phyloP scores from a whole-genome alignment of 2,113 vertebrate genomes.

The Erythrocercus mccallii region DNA sequence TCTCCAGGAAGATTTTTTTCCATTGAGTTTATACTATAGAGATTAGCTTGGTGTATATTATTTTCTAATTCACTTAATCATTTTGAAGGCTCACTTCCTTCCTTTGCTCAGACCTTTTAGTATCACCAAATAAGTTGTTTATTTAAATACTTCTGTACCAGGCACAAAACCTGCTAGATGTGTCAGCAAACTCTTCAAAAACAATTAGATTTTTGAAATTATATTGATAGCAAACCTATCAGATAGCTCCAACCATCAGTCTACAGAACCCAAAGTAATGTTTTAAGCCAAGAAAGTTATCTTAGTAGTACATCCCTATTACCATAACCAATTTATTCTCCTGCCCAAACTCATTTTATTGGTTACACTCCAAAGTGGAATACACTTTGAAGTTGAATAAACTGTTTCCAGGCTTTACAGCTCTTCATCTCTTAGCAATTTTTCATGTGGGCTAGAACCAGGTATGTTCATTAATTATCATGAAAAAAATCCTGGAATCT shows the following conservation, averaged over 20 bases:
- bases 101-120: constrained; percentile 28
- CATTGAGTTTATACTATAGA: constrained; percentile 51
- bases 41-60: constrained; percentile 57
- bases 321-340: neutral
- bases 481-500: neutral
- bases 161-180: constrained; percentile 24
- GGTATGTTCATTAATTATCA: neutral
- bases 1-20: constrained; percentile 44
- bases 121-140: constrained; percentile 13
- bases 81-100: constrained; percentile 64
- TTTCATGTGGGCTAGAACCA: neutral
- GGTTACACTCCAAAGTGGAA: neutral
- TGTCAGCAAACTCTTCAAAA: constrained; percentile 27
- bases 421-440: neutral
- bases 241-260: neutral
- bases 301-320: neutral
- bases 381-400: neutral
- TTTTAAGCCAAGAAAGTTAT: neutral
- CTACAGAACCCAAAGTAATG: neutral
- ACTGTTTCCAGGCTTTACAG: neutral
- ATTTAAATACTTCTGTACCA: constrained; percentile 34
- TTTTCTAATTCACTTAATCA: constrained; percentile 70
- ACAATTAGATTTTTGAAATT: neutral
- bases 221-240: neutral
- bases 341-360: neutral